Percentiles rank a stretch among this genome's conserved stretches.
Evolutionary conservation across 2,113 vertebrate genomes (phyloP).

Genomic region (Anarhynchus alexandrinus): DNA sequence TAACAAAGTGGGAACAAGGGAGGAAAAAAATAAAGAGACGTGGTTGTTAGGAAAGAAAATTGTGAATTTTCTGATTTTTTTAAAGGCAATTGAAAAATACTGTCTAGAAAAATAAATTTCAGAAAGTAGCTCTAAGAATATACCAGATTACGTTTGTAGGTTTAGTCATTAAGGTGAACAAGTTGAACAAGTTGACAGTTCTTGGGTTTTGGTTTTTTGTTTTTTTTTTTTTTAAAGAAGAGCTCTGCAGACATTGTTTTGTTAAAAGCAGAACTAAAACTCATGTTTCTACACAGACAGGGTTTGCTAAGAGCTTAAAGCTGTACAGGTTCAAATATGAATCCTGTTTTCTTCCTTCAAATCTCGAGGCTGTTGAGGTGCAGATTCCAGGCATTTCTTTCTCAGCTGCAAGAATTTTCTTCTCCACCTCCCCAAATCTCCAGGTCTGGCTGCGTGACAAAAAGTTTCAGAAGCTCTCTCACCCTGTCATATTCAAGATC

Average conservation of each 20-base stretch:
- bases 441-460: neutral
- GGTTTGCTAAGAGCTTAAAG: neutral
- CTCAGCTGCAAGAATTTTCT: neutral
- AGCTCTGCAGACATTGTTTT: neutral
- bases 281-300: neutral
- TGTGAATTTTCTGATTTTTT: neutral
- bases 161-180: neutral
- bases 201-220: rapidly evolving
- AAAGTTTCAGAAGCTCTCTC: neutral
- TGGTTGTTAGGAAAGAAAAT: neutral
- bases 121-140: neutral
- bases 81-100: neutral
- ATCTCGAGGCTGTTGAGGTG: neutral
- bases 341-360: neutral
- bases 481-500: neutral
- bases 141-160: neutral
- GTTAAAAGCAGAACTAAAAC: neutral
- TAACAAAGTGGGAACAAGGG: neutral
- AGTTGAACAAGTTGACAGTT: neutral
- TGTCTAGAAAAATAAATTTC: neutral
- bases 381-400: neutral
- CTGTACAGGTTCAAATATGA: neutral
- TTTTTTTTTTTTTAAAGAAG: neutral
- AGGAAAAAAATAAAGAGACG: neutral
- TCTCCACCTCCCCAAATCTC: neutral